These are phyloP conservation scores for Goniozus legneri DNA, from an alignment of 1,140 invertebrate species.

Conservation along the genomic window DNA sequence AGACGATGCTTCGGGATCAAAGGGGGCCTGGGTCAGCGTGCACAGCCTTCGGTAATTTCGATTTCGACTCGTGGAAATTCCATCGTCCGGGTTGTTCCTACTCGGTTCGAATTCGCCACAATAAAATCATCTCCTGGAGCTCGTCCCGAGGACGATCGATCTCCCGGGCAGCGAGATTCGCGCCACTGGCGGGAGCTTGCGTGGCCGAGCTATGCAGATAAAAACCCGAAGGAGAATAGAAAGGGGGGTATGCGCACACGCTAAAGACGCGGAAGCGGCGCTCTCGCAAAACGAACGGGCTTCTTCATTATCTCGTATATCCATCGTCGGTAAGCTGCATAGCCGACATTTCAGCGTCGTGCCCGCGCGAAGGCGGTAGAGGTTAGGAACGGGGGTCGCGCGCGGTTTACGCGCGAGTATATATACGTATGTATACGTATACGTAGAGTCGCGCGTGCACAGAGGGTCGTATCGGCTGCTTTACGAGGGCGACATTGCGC, in stretches of 20 bases:
- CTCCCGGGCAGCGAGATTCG: not conserved
- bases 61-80: too few relatives aligned
- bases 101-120: too few relatives aligned
- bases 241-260: too few relatives aligned
- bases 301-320: constrained; percentile 46
- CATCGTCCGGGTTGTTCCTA: too few relatives aligned
- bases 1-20: constrained; percentile 6
- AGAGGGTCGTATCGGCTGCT: constrained; percentile 21
- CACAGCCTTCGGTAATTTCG: constrained; percentile 14
- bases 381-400: too few relatives aligned
- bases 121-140: too few relatives aligned
- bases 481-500: constrained; percentile 40
- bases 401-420: too few relatives aligned
- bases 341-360: constrained; percentile 32
- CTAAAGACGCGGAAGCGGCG: constrained; percentile 33
- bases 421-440: too few relatives aligned
- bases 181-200: not conserved
- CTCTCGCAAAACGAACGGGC: constrained; percentile 19
- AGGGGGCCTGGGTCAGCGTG: constrained; percentile 11
- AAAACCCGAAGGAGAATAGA: not conserved
- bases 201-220: constrained; percentile 1
- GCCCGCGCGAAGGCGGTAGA: too few relatives aligned
- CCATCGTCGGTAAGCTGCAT: constrained; percentile 42
- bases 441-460: too few relatives aligned
- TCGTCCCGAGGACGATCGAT: too few relatives aligned